These are phyloP conservation scores for human DNA, from an alignment of 2,113 vertebrate species.

Conservation along the genomic window DNA sequence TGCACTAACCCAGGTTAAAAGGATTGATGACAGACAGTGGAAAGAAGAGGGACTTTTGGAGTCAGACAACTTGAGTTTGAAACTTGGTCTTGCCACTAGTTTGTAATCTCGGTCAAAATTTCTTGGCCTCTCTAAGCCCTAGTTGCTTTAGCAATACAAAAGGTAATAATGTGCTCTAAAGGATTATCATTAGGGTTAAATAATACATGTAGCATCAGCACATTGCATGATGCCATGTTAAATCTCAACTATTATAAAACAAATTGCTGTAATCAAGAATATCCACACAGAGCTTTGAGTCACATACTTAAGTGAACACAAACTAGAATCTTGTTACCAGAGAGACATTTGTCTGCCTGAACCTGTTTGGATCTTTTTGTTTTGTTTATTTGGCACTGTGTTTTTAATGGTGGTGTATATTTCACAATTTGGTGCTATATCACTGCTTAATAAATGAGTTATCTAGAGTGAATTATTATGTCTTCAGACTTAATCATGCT, in stretches of 20 bases:
- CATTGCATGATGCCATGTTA: background rate
- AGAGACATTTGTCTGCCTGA: background rate
- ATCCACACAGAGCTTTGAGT: background rate
- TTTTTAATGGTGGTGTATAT: background rate
- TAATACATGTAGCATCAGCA: background rate
- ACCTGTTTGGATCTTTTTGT: background rate
- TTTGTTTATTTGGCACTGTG: background rate
- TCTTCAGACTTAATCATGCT: background rate
- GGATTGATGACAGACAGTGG: background rate
- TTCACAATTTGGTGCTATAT: conserved; percentile 36
- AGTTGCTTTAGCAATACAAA: conserved; percentile 26
- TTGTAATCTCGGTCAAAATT: conserved; percentile 20
- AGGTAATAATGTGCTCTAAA: background rate
- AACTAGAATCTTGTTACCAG: background rate
- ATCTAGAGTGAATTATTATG: background rate
- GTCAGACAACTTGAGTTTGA: background rate
- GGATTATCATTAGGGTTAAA: background rate
- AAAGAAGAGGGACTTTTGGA: background rate
- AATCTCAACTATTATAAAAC: background rate
- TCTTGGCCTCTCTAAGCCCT: background rate
- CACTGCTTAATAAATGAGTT: background rate
- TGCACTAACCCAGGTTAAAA: background rate
- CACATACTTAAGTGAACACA: background rate
- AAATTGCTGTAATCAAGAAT: conserved; percentile 40
- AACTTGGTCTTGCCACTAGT: background rate